Evolutionary conservation across 1,140 invertebrate species (phyloP), one percentile per base, ranked within the genome.

Genomic region (Nixonia krombeini): DNA sequence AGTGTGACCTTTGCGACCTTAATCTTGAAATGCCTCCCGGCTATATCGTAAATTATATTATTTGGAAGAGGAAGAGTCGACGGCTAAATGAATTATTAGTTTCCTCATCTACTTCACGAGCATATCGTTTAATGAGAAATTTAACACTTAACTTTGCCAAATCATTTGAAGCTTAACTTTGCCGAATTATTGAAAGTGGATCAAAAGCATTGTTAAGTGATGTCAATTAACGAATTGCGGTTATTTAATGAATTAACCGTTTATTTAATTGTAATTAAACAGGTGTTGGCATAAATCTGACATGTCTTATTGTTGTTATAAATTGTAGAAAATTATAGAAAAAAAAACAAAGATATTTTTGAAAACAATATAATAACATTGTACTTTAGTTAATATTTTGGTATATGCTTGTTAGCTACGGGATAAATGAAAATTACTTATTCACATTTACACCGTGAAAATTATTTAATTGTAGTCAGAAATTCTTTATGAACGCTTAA

Each of bases 1-100:
- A n/a, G 21, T 44, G n/a, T n/a, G n/a, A n/a, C n/a, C n/a, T 35
- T 42, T 67, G 38, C 45, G 45, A 69, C 55, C 56, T 52, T 57
- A 56, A 70, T 61, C 59, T 56, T 18, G 16, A 70, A 70, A 64
- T 70, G 59, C 55, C 47, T 64, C 33, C 52, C 41, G 59, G 56
- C 50, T 51, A 56, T 23, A 52, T n/a, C 65, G 67, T 55, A 70
- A 70, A 70, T 70, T 65, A 26, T 62, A 65, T 70, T 65, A 65
- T 57, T 70, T 57, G 52, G 9, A 52, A 61, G 56, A 53, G 56
- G 51, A 64, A 65, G 56, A 65, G 51, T 33, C 42, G 46, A 53
- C 23, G 25, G 29, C 41, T 66, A 70, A 70, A 50, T 70, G 50
- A 70, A 73, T 70, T 70, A 73, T 52, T 62, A 73, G 66, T 66